Evolutionary conservation across 2,888 invertebrate species (phyloP).

Genomic region (Halocaridina rubra): DNA sequence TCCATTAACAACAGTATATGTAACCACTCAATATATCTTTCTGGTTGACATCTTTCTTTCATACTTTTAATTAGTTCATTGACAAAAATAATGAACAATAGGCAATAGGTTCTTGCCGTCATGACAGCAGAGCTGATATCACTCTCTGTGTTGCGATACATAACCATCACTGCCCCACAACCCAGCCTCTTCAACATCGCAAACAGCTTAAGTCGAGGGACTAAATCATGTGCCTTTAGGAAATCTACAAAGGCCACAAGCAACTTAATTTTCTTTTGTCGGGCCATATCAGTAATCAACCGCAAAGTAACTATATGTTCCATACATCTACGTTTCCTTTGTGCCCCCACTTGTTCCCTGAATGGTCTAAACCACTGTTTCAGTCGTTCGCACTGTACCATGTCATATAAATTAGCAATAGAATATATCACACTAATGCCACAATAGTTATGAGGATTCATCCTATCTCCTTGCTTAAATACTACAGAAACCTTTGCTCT

Average conservation of each 20-base stretch:
- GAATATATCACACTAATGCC: neutral
- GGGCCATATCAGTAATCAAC: neutral
- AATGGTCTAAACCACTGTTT: no score
- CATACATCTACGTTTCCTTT: neutral
- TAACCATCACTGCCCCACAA: no score
- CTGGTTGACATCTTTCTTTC: neutral
- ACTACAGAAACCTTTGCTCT: neutral
- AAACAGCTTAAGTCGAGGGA: neutral
- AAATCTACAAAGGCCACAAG: neutral
- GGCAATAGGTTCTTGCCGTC: no score
- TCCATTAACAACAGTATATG: no score
- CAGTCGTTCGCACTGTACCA: no score
- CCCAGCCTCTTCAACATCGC: neutral
- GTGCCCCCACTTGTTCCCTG: neutral
- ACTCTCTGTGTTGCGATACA: neutral
- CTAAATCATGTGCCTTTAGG: neutral
- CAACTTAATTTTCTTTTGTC: neutral
- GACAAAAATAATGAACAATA: neutral
- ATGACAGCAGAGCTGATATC: neutral
- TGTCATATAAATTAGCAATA: no score
- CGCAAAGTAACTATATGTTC: neutral
- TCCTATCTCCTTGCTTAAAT: no score
- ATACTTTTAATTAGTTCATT: no score
- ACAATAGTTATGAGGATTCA: no score
- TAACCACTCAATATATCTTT: neutral